Conservation (phyloP, 2,797 vertebrate genomes). For the Hemitrygon akajei region DNA sequence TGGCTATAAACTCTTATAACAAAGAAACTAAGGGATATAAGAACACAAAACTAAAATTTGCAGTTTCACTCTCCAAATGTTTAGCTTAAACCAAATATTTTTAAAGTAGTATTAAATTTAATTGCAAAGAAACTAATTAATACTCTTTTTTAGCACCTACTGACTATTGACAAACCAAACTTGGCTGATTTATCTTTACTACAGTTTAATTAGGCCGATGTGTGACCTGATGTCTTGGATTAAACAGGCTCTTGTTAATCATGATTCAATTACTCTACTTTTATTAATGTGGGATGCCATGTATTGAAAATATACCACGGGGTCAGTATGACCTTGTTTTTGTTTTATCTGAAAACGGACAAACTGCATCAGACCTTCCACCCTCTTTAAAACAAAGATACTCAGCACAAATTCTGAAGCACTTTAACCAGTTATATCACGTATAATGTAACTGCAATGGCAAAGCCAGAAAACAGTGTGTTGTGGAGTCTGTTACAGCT, state of each 20-base stretch:
- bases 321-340: slow-evolving; percentile 5
- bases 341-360: slow-evolving; percentile 27
- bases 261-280: slow-evolving; percentile 18
- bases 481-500: slow-evolving; percentile 24
- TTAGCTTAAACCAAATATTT: neutral
- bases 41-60: neutral
- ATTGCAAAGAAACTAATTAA: neutral
- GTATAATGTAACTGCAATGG: neutral
- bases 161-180: slow-evolving; percentile 23
- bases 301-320: neutral
- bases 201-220: slow-evolving; percentile 32
- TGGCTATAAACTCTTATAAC: neutral
- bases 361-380: neutral
- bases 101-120: neutral
- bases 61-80: neutral
- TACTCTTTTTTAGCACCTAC: neutral
- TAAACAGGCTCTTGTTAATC: slow-evolving; percentile 34
- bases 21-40: too few relatives aligned
- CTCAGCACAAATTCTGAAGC: neutral
- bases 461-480: neutral
- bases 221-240: slow-evolving; percentile 33
- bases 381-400: neutral
- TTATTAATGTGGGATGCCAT: slow-evolving; percentile 35
- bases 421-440: slow-evolving; percentile 5
- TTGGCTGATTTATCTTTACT: slow-evolving; percentile 31